A percentile compares a stretch with the other conserved stretches of the same genome.
These are phyloP conservation scores for Falco columbarius DNA, from an alignment of 2,797 vertebrate genomes.

Conservation along the genomic window DNA sequence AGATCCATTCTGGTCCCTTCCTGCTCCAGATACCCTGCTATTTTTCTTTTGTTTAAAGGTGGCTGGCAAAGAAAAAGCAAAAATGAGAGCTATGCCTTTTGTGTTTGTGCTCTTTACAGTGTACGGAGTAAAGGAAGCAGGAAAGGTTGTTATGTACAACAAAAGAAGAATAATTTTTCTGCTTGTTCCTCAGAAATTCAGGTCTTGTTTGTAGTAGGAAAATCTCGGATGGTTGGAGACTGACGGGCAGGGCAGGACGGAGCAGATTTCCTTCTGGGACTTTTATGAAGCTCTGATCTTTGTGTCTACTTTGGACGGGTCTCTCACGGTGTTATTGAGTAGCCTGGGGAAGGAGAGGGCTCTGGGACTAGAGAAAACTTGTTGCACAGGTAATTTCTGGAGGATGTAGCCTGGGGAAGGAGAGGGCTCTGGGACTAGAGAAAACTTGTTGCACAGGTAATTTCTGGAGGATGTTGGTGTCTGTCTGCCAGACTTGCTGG, in stretches of 20 bases:
- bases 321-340: background rate
- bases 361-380: background rate
- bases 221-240: background rate
- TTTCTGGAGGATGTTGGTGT: background rate
- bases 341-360: background rate
- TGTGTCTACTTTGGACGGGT: background rate
- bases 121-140: background rate
- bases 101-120: background rate
- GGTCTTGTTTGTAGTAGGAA: background rate
- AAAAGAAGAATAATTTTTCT: slow-evolving; percentile 6
- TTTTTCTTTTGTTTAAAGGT: slow-evolving; percentile 49
- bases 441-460: background rate
- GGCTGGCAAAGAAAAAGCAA: background rate
- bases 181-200: background rate
- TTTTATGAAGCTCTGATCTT: background rate
- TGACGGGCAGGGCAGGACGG: background rate
- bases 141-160: background rate
- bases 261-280: background rate
- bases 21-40: background rate
- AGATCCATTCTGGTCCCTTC: slow-evolving; percentile 3
- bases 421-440: background rate
- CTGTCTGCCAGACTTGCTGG: background rate
- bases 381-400: background rate
- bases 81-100: background rate
- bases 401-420: background rate